Evolutionary conservation across 30 jellyfish, hydroid and myxozoan species (phyloP).

Genomic region (Turritopsis dohrnii): DNA sequence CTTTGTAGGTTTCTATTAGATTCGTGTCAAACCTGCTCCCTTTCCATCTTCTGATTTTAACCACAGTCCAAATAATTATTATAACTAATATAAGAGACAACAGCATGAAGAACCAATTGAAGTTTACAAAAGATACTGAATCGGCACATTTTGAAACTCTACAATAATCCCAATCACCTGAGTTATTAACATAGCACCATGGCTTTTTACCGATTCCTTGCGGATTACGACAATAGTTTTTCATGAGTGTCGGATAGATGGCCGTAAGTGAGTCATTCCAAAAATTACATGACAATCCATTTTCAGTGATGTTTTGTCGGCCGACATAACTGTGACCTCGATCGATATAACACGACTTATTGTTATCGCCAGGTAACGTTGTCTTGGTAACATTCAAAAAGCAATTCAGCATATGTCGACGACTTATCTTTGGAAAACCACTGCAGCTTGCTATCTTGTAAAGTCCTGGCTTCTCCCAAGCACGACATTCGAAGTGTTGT

Average conservation of each 20-base stretch:
- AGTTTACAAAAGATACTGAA: neutral
- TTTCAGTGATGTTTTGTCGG: neutral
- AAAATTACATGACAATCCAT: neutral
- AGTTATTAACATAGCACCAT: neutral
- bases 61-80: neutral
- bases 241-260: neutral
- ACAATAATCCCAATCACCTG: neutral
- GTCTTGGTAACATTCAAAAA: neutral
- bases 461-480: neutral
- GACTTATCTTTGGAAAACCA: neutral
- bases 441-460: neutral
- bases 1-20: neutral
- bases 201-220: neutral
- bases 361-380: neutral
- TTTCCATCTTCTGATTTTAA: neutral
- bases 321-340: neutral
- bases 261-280: neutral
- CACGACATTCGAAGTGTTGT: neutral
- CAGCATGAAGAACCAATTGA: neutral
- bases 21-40: neutral
- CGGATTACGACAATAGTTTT: neutral
- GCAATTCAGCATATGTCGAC: neutral
- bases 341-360: neutral
- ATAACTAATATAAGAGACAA: neutral
- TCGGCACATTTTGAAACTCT: neutral